Conservation (phyloP, 1,140 invertebrate species). For the Aporrectodea caliginosa region DNA sequence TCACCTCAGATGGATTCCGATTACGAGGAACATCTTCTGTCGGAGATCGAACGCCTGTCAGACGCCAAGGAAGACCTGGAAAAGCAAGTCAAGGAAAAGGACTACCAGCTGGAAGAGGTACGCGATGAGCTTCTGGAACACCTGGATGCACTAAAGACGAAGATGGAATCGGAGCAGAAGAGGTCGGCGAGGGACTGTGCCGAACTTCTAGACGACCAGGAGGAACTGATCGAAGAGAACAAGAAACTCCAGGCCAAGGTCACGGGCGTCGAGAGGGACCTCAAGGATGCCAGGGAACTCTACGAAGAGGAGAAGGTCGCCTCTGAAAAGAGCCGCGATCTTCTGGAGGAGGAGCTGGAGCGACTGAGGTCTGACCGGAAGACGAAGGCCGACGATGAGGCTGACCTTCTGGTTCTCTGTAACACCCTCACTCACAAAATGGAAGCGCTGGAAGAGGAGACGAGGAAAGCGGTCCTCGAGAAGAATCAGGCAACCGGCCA, state of each 20-base stretch:
- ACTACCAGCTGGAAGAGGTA: neutral
- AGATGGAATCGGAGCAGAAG: neutral
- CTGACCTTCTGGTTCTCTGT: neutral
- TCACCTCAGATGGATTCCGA: neutral
- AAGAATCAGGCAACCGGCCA: neutral
- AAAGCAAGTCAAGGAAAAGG: neutral
- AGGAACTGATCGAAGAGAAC: neutral
- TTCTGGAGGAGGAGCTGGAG: neutral
- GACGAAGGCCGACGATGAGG: neutral
- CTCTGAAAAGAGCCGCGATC: neutral
- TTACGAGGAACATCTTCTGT: neutral
- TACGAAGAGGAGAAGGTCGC: neutral
- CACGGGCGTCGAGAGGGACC: neutral
- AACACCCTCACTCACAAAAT: neutral
- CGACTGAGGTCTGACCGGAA: neutral
- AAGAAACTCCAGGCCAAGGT: neutral
- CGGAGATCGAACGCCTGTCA: neutral
- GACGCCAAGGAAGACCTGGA: neutral
- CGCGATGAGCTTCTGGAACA: neutral
- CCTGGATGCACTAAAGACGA: neutral
- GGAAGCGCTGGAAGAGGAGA: neutral
- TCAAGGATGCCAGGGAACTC: neutral
- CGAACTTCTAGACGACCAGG: neutral
- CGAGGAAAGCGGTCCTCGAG: neutral
- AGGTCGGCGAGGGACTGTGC: neutral